Evolutionary conservation across 2,888 invertebrate genomes (phyloP).

Genomic region (Trissonchulus sp.): DNA sequence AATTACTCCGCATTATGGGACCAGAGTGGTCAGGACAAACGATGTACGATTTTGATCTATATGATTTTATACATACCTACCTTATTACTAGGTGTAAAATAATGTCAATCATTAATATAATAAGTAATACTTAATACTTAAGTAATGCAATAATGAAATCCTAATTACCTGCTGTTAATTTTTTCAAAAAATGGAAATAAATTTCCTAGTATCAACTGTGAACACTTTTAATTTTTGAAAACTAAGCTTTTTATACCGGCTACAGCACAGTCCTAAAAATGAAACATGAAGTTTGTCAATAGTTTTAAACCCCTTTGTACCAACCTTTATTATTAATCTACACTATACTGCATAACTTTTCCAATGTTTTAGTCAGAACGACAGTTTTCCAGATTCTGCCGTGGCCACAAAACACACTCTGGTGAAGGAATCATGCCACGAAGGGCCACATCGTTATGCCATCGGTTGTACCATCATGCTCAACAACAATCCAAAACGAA

Average conservation of each 20-base stretch:
- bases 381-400: constrained; percentile 12
- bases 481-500: neutral
- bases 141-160: too few relatives aligned
- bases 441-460: neutral
- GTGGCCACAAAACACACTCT: constrained; percentile 14
- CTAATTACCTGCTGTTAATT: too few relatives aligned
- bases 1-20: neutral
- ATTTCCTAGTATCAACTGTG: too few relatives aligned
- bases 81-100: too few relatives aligned
- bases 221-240: too few relatives aligned
- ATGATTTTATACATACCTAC: too few relatives aligned
- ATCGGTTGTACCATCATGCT: constrained; percentile 27
- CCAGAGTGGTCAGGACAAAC: constrained; percentile 4
- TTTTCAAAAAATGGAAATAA: too few relatives aligned
- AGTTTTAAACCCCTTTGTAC: too few relatives aligned
- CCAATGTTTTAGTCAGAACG: neutral
- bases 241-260: too few relatives aligned
- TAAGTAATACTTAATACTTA: too few relatives aligned
- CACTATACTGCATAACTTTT: neutral
- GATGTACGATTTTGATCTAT: neutral
- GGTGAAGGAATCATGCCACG: neutral
- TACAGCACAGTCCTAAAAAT: neutral
- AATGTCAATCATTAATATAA: too few relatives aligned
- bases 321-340: neutral
- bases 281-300: too few relatives aligned